Conservation (phyloP, 2,888 invertebrate species). For the Euphydryas editha region DNA sequence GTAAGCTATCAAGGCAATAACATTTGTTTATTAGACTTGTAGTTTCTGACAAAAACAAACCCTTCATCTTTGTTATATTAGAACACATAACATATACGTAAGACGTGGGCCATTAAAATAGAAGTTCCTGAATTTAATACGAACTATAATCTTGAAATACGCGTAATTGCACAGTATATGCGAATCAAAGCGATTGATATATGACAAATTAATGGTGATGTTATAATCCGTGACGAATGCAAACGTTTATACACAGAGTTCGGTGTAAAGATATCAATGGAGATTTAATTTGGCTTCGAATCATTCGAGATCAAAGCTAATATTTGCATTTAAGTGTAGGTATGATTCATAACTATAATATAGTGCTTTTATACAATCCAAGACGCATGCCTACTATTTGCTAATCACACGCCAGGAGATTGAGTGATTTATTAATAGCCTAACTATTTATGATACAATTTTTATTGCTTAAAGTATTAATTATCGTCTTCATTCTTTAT, state of each 20-base stretch:
- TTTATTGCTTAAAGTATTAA: neutral
- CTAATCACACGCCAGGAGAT: neutral
- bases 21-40: too few species aligned
- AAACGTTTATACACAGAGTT: conserved; percentile 47
- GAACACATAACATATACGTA: neutral
- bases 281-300: conserved; percentile 57
- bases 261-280: conserved; percentile 63
- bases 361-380: conserved; percentile 20
- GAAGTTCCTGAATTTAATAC: conserved; percentile 31
- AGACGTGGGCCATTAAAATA: conserved; percentile 6
- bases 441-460: neutral
- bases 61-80: too few species aligned
- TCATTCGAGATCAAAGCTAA: conserved; percentile 69
- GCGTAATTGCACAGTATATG: conserved; percentile 41
- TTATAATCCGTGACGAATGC: conserved; percentile 45
- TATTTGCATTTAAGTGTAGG: conserved; percentile 56
- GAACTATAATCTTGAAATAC: conserved; percentile 44
- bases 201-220: conserved; percentile 51
- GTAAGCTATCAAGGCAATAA: too few species aligned
- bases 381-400: neutral
- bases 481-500: neutral
- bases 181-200: conserved; percentile 47
- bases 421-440: conserved; percentile 4
- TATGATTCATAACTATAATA: conserved; percentile 57
- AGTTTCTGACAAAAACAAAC: too few species aligned